Evolutionary conservation across 2,113 vertebrate genomes (phyloP), one percentile per base, ranked within the genome.

Genomic region (Heterotis niloticus): DNA sequence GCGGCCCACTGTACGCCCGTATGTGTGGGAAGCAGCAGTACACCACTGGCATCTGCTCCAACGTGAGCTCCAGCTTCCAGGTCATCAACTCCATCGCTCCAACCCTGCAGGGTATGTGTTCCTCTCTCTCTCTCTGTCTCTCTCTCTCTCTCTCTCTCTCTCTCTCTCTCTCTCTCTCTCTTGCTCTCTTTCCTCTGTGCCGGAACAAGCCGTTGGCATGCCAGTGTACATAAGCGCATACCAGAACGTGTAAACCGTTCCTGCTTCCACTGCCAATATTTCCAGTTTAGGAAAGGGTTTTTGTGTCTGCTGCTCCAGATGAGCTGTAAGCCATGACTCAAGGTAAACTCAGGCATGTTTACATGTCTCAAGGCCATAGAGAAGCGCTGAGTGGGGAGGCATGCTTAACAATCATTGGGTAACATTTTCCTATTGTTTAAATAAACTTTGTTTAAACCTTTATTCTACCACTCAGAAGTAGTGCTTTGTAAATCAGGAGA

Each of bases 1-100:
- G 98, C 82, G 97, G 96, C 76, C 98, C 98, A 71, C 94, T 98
- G 83, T 99, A 98, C 57, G 96, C 96, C 75, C 98, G 98, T 82
- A 94, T 94, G 88, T 99, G 98, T 82, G 97, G 97, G 51, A 91
- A 92, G 80, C 86, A 95, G 88, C 95, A 96, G 88, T 98, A 95
- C 80, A 96, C 96, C 82, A 95, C 96, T 13, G 98, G 98, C 56
- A 93, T 98, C 80, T 99, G 98, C 73, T 94, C 96, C 10, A 96
- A 98, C 12, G 94, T 99, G 88, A 98, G 95, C 83, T 93, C 95
- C 59, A 90, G 90, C 76, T 99, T 99, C 90, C 82, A 96, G 90
- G 92, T 96, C 0, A 62, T 97, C 18, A 91, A 94, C 84, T 94
- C 96, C 0, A 89, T 98, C 78, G 94, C 95, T 9, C 96, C 95